Base-by-base conservation (phyloP, 2,797 vertebrate species). In the Danionella dracula region DNA sequence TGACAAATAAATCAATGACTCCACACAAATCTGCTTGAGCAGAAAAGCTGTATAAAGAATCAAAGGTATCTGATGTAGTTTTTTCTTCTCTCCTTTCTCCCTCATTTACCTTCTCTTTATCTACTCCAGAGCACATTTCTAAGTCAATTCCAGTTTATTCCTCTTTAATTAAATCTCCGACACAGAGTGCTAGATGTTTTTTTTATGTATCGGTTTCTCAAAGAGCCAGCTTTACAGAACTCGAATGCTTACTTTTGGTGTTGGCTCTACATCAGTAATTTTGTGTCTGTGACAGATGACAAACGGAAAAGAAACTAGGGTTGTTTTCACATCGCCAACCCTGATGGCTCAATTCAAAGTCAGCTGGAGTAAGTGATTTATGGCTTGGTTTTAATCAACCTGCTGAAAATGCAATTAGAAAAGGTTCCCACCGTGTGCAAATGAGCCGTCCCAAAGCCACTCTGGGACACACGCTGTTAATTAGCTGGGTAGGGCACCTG, bases 361-460 rank as follows among this genome's bases (percentile, higher is more conserved):
- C 68, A 70, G 69, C 69, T 37, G 53, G 51, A 58, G 40, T 64
- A 53, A 75, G 68, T 79, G 77, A 79, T 79, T 79, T 77, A 79
- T 79, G 65, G 75, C 70, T 69, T 55, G 68, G 68, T 72, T 79
- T 77, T 77, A 77, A 79, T 79, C 77, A 79, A 75, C 61, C 48
- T 66, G 73, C 73, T 71, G 68, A 71, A 79, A 75, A 77, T 72
- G 75, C 75, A 79, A 79, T 79, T 79, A 79, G 77, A 79, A 68
- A 55, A 66, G 70, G 68, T 68, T 76, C 77, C 75, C 74, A 69
- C 70, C 34, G 67, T 57, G 77, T 69, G 71, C 55, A 79, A 79
- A 79, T 75, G 77, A 79, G 77, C 70, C 66, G 46, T 70, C 73
- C 73, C 70, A 72, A 63, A 71, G 70, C 67, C 75, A 73, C 71